These are phyloP conservation scores for Oxytorus armatus DNA, from an alignment of 2,888 invertebrate species.

Conservation along the genomic window DNA sequence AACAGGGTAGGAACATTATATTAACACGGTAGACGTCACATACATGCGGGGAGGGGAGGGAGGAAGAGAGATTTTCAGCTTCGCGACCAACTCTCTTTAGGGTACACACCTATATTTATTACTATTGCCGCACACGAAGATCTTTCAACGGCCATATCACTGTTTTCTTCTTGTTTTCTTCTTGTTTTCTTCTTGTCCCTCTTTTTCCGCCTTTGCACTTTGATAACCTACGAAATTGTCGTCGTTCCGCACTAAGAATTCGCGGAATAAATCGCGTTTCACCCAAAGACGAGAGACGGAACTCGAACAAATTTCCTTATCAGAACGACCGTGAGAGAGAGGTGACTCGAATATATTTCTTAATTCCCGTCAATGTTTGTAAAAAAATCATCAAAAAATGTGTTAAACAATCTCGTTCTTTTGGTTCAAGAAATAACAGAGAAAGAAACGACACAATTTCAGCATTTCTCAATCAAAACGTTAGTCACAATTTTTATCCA, in stretches of 20 bases:
- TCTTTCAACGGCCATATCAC: slow-evolving; percentile 41
- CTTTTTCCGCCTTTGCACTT: slow-evolving; percentile 2
- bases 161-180: slow-evolving; percentile 26
- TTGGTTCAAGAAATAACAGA: no score
- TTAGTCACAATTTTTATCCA: not conserved
- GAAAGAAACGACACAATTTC: no score
- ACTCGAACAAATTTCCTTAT: not conserved
- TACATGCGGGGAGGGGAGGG: slow-evolving; percentile 1
- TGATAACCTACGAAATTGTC: slow-evolving; percentile 6
- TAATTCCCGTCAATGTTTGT: slow-evolving; percentile 11
- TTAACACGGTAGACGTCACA: slow-evolving; percentile 36
- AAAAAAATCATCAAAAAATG: no score
- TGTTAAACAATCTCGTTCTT: no score
- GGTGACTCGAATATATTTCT: not conserved
- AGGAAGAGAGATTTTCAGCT: slow-evolving; percentile 41
- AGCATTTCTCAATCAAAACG: no score
- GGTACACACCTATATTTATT: slow-evolving; percentile 53
- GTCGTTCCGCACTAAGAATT: not conserved
- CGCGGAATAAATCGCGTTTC: not conserved
- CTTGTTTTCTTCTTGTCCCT: slow-evolving; percentile 16
- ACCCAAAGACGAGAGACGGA: not conserved
- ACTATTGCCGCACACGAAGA: slow-evolving; percentile 30
- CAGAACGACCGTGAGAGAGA: not conserved
- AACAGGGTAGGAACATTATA: slow-evolving; percentile 19
- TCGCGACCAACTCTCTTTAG: slow-evolving; percentile 43